Conservation (phyloP, 2,888 invertebrate genomes). For the Acanthosepion lycidas region DNA sequence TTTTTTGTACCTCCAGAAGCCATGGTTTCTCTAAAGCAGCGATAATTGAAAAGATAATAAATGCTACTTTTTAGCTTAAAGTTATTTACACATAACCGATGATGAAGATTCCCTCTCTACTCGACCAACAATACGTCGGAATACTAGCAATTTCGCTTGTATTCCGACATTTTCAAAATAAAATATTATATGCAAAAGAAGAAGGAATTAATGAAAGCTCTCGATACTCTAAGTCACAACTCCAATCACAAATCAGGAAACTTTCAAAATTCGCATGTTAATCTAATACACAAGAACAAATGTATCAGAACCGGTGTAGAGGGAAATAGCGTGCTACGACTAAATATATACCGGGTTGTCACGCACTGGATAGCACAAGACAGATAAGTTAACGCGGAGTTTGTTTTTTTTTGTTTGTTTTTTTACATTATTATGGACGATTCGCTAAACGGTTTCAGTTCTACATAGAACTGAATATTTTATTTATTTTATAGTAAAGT, state of each 20-base stretch:
- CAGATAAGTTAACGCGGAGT: too few relatives aligned
- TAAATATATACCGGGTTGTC: background rate
- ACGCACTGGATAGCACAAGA: background rate
- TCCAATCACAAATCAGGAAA: background rate
- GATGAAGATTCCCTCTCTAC: background rate
- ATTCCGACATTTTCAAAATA: background rate
- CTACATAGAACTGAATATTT: too few relatives aligned
- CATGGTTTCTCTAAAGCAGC: slow-evolving; percentile 50
- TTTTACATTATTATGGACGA: too few relatives aligned
- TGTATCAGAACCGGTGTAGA: background rate
- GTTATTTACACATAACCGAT: background rate
- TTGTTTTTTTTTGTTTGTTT: too few relatives aligned
- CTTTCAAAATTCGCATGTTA: background rate
- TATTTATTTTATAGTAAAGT: too few relatives aligned
- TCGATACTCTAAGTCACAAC: background rate
- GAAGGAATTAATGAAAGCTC: background rate
- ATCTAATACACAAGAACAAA: background rate
- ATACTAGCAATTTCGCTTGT: background rate
- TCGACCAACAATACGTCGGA: background rate
- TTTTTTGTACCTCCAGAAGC: slow-evolving; percentile 55
- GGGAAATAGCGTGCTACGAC: background rate
- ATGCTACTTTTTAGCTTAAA: background rate
- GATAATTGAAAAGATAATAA: background rate
- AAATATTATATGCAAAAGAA: background rate
- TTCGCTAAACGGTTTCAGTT: too few relatives aligned